Evolutionary conservation across 2,888 invertebrate genomes (phyloP), one percentile per base, ranked within the genome.

Genomic region (Luffia ferchaultella): DNA sequence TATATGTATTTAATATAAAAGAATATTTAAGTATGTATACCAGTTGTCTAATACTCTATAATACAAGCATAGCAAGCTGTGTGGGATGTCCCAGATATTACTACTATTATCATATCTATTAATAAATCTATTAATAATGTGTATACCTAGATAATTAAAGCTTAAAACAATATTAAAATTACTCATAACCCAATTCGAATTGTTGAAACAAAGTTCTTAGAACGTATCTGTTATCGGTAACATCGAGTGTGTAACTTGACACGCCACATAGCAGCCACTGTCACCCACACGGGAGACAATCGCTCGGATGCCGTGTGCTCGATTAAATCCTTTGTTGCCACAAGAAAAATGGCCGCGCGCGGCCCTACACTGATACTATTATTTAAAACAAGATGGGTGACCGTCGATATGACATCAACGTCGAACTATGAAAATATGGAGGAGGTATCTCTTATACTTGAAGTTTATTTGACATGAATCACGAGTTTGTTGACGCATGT

Each of bases 301-400:
- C 20, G 12, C 5, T 45, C 19, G 40, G 46, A 20, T 42, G 42
- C 46, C 47, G 16, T 20, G 42, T 16, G 16, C 42, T 19, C n/a
- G 48, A 48, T 48, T 20, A 48, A 1, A 47, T 30, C 75, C 74
- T 73, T 76, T 76, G 77, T 76, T 73, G 66, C 57, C 58, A 53
- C 64, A 74, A 75, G 76, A 78, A 76, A 76, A 78, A 78, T 76
- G 74, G 71, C 63, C 65, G 61, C 63, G 64, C 68, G 67, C 68
- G 68, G 73, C 74, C 74, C 61, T 58, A 54, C 55, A 55, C 58
- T 65, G 76, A 76, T 76, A 73, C 66, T 68, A 68, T 67, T 70
- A 69, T 70, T 68, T 62, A 65, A 49, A 68, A 69, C 71, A 65
- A 68, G 73, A 70, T 71, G 58, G 60, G 58, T 57, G 61, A 58